Conservation (phyloP, 2,797 vertebrate species). For the Eutrigla gurnardus region DNA sequence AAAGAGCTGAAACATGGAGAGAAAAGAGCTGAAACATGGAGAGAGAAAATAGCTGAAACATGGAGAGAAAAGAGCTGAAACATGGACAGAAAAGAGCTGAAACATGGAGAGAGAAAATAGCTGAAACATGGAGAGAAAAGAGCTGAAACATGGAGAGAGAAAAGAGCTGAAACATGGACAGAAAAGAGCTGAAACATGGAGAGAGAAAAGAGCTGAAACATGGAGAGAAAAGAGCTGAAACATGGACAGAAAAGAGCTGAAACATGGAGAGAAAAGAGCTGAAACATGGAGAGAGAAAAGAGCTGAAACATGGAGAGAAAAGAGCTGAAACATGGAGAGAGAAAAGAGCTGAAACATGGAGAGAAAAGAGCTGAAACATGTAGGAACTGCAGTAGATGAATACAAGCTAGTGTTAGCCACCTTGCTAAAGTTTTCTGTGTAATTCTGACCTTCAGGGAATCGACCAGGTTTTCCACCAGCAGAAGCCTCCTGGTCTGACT, state of each 20-base stretch:
- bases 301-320: neutral
- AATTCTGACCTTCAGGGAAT: conserved; percentile 88
- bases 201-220: neutral
- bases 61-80: neutral
- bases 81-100: neutral
- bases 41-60: neutral
- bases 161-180: neutral
- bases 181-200: neutral
- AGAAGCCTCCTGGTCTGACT: conserved; percentile 89
- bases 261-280: neutral
- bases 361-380: neutral
- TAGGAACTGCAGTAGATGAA: no score
- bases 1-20: neutral
- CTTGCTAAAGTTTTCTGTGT: neutral
- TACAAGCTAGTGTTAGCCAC: neutral
- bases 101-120: neutral
- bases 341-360: neutral
- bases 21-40: neutral
- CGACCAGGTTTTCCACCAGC: conserved; percentile 93
- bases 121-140: neutral
- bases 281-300: neutral
- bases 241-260: neutral
- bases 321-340: no score
- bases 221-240: neutral
- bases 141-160: neutral